These are phyloP conservation scores for Hippoglossus stenolepis DNA, from an alignment of 2,113 vertebrate genomes.

Conservation along the genomic window DNA sequence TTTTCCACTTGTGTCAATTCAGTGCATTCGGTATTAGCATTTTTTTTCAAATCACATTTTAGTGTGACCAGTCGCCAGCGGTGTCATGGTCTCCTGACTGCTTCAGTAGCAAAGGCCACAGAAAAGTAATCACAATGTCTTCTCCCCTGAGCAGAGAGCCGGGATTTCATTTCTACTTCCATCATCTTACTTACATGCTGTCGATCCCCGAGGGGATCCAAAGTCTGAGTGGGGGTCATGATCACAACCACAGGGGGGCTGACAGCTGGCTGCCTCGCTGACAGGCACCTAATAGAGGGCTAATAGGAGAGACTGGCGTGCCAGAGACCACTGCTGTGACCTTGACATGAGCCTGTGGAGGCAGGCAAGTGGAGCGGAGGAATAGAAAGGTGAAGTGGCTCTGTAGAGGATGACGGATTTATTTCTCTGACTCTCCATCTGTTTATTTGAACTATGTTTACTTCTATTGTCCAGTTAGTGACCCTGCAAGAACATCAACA, in stretches of 20 bases:
- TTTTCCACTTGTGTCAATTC: constrained; percentile 33
- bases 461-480: not conserved
- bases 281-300: constrained; percentile 65
- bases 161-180: constrained; percentile 56
- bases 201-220: constrained; percentile 46
- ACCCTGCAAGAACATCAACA: not conserved
- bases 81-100: constrained; percentile 32
- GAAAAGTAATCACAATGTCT: constrained; percentile 67
- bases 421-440: not conserved
- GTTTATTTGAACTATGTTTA: constrained; percentile 13
- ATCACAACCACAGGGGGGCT: constrained; percentile 51
- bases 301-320: constrained; percentile 62
- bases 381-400: constrained; percentile 24
- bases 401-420: constrained; percentile 29
- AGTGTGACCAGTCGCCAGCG: not conserved
- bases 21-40: constrained; percentile 1
- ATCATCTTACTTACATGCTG: constrained; percentile 45
- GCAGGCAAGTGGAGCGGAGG: constrained; percentile 37
- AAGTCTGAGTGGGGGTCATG: constrained; percentile 58
- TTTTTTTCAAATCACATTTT: constrained; percentile 10
- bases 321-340: constrained; percentile 50
- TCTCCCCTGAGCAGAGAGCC: constrained; percentile 44
- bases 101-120: constrained; percentile 37
- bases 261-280: constrained; percentile 65
- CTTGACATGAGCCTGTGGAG: constrained; percentile 56